Conservation (phyloP, 2,888 invertebrate genomes). For the Tenodera sinensis region DNA sequence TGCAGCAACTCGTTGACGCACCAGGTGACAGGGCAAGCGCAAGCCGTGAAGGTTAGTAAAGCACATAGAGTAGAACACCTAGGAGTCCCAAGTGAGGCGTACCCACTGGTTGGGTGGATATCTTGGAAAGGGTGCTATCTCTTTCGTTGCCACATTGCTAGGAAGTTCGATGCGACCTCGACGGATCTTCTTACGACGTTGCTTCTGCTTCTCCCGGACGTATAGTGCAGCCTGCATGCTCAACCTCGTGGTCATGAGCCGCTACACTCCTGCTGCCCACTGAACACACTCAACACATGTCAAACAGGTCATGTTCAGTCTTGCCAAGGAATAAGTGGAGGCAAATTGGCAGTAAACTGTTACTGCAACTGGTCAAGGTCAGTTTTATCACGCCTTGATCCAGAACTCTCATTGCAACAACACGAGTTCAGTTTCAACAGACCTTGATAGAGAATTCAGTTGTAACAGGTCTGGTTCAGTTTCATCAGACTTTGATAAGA, state of each 20-base stretch:
- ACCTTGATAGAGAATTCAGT: too few species aligned
- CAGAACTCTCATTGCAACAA: not conserved
- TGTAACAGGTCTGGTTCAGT: too few species aligned
- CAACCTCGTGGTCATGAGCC: slow-evolving; percentile 36
- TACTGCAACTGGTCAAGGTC: not conserved
- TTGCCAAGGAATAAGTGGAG: not conserved
- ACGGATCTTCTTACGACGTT: slow-evolving; percentile 64
- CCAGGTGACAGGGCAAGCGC: not conserved
- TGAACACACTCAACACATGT: not conserved
- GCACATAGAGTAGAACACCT: not conserved
- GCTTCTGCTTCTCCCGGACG: slow-evolving; percentile 86
- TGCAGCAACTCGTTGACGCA: not conserved
- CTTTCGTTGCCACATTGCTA: slow-evolving; percentile 82
- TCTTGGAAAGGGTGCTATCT: slow-evolving; percentile 82
- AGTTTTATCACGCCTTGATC: not conserved
- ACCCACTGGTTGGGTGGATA: slow-evolving; percentile 78
- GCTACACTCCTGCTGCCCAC: not conserved
- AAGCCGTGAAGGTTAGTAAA: not conserved
- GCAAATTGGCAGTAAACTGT: not conserved
- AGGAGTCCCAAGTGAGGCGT: slow-evolving; percentile 31
- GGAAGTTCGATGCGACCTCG: slow-evolving; percentile 61
- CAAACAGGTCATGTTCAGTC: not conserved
- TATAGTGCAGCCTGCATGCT: slow-evolving; percentile 92
- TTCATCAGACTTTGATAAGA: too few species aligned
- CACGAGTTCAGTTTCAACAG: not conserved